Evolutionary conservation across 2,113 vertebrate genomes (phyloP).

Genomic region (Nettapus auritus): DNA sequence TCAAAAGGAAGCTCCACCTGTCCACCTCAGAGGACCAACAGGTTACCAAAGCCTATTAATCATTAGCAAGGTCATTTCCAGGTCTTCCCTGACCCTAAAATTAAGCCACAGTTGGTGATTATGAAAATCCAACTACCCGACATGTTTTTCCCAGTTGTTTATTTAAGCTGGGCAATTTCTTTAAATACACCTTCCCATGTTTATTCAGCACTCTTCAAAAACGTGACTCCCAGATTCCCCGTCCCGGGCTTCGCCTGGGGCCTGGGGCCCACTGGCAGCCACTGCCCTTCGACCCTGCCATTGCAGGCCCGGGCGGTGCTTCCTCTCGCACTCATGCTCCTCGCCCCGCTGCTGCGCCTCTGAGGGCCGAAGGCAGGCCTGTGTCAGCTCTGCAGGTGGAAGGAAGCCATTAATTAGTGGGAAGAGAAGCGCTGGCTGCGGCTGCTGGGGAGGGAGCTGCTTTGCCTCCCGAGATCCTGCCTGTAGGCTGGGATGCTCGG

Average conservation of each 20-base stretch:
- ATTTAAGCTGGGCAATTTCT: conserved; percentile 67
- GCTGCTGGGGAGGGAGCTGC: background rate
- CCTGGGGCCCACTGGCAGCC: background rate
- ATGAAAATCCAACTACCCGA: conserved; percentile 31
- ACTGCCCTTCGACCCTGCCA: conserved; percentile 52
- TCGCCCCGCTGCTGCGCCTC: background rate
- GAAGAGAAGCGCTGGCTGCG: background rate
- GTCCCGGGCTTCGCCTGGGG: background rate
- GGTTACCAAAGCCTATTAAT: conserved; percentile 39
- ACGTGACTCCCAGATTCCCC: conserved; percentile 31
- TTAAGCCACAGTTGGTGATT: conserved; percentile 44
- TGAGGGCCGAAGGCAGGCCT: background rate
- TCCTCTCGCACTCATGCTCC: conserved; percentile 28
- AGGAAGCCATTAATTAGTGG: conserved; percentile 72
- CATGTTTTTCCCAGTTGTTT: conserved; percentile 55
- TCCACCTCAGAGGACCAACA: background rate
- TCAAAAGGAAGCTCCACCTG: conserved; percentile 60
- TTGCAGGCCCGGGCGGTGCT: conserved; percentile 43
- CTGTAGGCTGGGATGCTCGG: background rate
- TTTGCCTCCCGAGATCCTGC: background rate
- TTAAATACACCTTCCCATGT: conserved; percentile 67
- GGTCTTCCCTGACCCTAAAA: conserved; percentile 61
- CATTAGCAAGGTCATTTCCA: conserved; percentile 41
- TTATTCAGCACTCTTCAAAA: conserved; percentile 68
- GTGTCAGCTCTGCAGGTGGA: conserved; percentile 43